A percentile compares a stretch with the other conserved stretches of the same genome.
Evolutionary conservation across 2,113 vertebrate species (phyloP).

Genomic region (Tachysurus vachellii): DNA sequence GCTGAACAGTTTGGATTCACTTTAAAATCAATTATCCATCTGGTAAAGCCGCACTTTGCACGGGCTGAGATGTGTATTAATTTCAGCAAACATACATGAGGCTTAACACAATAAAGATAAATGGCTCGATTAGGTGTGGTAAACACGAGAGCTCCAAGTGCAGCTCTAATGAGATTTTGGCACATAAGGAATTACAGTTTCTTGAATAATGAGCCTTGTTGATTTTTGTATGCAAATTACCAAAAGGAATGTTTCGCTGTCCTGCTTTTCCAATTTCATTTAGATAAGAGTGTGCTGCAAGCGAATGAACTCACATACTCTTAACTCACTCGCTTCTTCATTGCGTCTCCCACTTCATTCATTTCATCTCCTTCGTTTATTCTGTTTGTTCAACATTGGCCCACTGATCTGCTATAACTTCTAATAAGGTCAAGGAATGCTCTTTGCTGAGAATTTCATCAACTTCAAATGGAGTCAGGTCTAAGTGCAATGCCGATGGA

Average conservation of each 20-base stretch:
- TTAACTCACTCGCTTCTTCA: slow-evolving; percentile 42
- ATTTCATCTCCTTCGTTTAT: slow-evolving; percentile 40
- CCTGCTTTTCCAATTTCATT: slow-evolving; percentile 67
- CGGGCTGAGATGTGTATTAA: slow-evolving; percentile 63
- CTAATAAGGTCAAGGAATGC: slow-evolving; percentile 51
- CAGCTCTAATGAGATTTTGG: slow-evolving; percentile 64
- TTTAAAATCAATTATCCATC: slow-evolving; percentile 69
- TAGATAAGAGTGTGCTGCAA: slow-evolving; percentile 59
- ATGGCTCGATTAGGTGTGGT: slow-evolving; percentile 64
- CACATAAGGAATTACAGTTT: slow-evolving; percentile 66
- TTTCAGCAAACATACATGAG: slow-evolving; percentile 68
- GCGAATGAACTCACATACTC: slow-evolving; percentile 46
- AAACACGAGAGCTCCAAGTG: slow-evolving; percentile 60
- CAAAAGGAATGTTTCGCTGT: slow-evolving; percentile 62
- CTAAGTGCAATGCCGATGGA: slow-evolving; percentile 21
- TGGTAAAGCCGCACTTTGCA: slow-evolving; percentile 61
- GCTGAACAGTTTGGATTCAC: slow-evolving; percentile 67
- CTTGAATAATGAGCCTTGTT: slow-evolving; percentile 66
- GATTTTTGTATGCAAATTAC: slow-evolving; percentile 66
- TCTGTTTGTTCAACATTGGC: slow-evolving; percentile 53
- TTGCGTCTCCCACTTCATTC: slow-evolving; percentile 25
- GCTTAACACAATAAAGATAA: slow-evolving; percentile 68
- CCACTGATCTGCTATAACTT: slow-evolving; percentile 55
- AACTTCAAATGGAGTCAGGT: slow-evolving; percentile 39
- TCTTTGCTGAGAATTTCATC: slow-evolving; percentile 44